Base-by-base conservation (phyloP, 2,888 invertebrate species). In the Alsophila aescularia region DNA sequence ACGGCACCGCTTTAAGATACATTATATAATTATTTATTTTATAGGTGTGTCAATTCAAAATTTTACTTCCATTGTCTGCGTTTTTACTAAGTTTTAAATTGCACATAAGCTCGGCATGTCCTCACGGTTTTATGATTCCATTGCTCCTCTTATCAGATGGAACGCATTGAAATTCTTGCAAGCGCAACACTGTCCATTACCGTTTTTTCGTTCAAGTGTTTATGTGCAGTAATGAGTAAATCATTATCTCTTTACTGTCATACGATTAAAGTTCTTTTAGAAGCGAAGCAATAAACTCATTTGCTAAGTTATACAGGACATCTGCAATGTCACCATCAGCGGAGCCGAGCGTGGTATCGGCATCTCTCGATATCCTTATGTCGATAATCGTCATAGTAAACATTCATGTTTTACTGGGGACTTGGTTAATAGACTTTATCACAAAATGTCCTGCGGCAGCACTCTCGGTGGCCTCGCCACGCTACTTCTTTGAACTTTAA, bases 331-430 rank as follows among this genome's bases (percentile, higher is more conserved):
- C 24, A 15, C 32, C 10, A 8, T 27, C 52, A 58, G 52, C 60
- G 41, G 52, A 45, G 52, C 32, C 43, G 48, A 61, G 48, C 49
- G 58, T 55, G 39, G 36, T 52, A 57, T 62, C 47, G 40, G 39
- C 52, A 58, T 62, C 49, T 59, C 27, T n/a, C 12, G n/a, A 14
- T 18, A 52, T 40, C 21, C 35, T 40, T 49, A 55, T 57, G 56
- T 60, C 43, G 49, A 53, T 60, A 58, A 67, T 65, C 57, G 54
- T 62, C 57, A 56, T 50, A 40, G 51, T 59, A 44, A 54, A 55
- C 41, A 58, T 58, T 53, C 44, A 52, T 42, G 47, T 36, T 36
- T 31, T 27, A 40, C 32, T 50, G 52, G 53, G 31, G 21, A 12
- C 21, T 47, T 15, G 41, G 58, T 49, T 52, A 43, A 55, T 45